Base-by-base conservation (phyloP, 2,888 invertebrate genomes). In the Drosophila hamatofila region DNA sequence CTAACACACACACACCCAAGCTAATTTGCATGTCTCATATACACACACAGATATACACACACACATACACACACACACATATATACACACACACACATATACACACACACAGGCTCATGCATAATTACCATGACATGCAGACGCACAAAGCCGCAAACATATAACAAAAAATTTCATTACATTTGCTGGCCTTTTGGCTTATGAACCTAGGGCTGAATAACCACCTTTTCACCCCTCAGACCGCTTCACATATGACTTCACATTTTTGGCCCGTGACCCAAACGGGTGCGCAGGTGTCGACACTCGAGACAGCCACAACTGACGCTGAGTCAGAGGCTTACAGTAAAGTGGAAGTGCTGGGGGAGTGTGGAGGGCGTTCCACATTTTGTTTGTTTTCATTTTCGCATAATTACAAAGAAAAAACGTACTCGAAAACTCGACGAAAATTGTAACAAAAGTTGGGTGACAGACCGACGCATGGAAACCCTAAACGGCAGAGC, bases 191-290 rank as follows among this genome's bases (percentile, higher is more conserved):
- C 57, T 76, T 87, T 59, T 69, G 62, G 60, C 67, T 65, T 72
- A 56, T 56, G 61, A 55, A 70, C 56, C 37, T 44, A 64, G 71
- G 62, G 44, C 57, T 62, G 72, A 63, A 54, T 70, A 68, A 75
- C 61, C 44, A n/a, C 37, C 55, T 16, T 5, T 23, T 56, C 48
- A 33, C 44, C 37, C 55, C 44, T 14, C 49, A 30, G 18, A 52
- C 61, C 75, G 65, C 73, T 86, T 86, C 82, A 83, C 82, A 88
- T 81, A 59, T 75, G 85, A 79, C 87, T 81, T 89, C 84, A 84
- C 89, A 87, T 84, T 83, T 85, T 89, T 86, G 82, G 87, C 86
- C 84, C 80, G 82, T 88, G 86, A 86, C 89, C 86, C 82, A 78
- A 72, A 58, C 66, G 76, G 75, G 83, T 72, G 81, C 68, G 67